phyloP scores from a whole-genome alignment of 1,140 invertebrate genomes.

The Tetramorium alpestre region DNA sequence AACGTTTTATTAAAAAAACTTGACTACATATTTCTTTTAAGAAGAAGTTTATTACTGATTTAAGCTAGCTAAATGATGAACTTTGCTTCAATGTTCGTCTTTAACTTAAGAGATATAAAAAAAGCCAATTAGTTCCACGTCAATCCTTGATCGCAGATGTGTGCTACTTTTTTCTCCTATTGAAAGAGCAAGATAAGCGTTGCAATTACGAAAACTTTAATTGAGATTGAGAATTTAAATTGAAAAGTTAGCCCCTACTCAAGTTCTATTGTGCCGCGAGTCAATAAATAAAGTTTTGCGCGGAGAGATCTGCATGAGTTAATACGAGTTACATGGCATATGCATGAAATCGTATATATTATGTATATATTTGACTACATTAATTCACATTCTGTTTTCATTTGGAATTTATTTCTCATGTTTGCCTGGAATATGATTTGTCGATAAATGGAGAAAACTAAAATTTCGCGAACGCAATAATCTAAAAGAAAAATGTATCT shows the following conservation, averaged over 20 bases:
- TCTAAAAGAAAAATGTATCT: background rate
- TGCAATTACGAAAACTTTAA: constrained; percentile 39
- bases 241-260: too few relatives aligned
- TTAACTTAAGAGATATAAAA: background rate
- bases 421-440: background rate
- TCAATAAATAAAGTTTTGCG: constrained; percentile 9
- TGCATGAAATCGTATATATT: background rate
- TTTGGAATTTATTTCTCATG: background rate
- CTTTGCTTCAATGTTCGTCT: background rate
- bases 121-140: background rate
- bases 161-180: background rate
- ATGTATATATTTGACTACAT: constrained; percentile 3
- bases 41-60: too few relatives aligned
- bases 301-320: background rate
- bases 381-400: background rate
- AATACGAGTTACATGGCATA: background rate
- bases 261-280: background rate
- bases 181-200: background rate
- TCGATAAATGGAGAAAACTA: background rate
- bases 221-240: constrained; percentile 34
- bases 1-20: too few relatives aligned
- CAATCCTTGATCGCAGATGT: background rate
- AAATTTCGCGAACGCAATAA: background rate
- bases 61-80: too few relatives aligned
- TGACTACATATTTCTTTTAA: too few relatives aligned